phyloP scores from a whole-genome alignment of 2,797 vertebrate species.

The Lagorchestes hirsutus region DNA sequence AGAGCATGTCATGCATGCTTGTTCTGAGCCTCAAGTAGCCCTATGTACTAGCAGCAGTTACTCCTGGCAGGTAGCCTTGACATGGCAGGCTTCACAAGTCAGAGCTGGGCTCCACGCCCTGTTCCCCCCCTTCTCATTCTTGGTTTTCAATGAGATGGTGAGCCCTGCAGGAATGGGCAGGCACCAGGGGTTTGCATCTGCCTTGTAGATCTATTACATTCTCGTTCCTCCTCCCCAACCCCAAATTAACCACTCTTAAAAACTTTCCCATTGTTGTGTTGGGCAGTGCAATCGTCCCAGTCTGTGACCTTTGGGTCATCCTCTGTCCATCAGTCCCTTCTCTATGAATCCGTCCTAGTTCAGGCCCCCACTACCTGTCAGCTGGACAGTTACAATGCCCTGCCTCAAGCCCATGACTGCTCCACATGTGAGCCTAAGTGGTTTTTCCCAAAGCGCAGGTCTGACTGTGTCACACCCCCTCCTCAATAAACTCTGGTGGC shows the following conservation, averaged over 20 bases:
- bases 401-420: neutral
- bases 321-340: neutral
- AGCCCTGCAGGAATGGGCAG: neutral
- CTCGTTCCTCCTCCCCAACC: neutral
- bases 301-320: neutral
- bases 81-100: neutral
- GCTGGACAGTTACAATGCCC: neutral
- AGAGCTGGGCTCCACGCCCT: neutral
- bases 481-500: neutral
- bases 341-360: neutral
- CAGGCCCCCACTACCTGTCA: neutral
- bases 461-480: neutral
- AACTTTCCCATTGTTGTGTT: neutral
- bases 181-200: neutral
- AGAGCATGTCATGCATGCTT: neutral
- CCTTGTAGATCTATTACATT: neutral
- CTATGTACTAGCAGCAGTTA: too few species aligned
- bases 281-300: neutral
- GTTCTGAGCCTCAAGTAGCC: neutral
- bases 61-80: too few species aligned
- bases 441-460: neutral
- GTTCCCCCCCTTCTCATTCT: neutral
- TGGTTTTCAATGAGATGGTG: neutral
- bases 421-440: neutral
- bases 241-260: neutral